Evolutionary conservation across 2,797 vertebrate species (phyloP).

Genomic region (Protonibea diacanthus): DNA sequence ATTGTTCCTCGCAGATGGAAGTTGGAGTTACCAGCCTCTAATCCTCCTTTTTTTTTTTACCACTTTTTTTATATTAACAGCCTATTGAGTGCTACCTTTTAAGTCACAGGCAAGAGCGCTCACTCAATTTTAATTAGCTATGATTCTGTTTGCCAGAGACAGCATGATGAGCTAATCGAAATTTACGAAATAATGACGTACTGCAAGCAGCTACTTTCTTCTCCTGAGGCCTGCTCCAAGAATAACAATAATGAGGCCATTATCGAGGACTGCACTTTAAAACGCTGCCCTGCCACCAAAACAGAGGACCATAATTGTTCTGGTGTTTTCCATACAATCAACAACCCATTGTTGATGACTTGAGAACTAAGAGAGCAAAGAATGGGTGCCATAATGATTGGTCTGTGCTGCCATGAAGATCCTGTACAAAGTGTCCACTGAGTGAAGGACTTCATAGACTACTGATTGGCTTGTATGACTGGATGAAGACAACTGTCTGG

Average conservation of each 20-base stretch:
- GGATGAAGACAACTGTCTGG: slow-evolving; percentile 94
- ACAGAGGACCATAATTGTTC: slow-evolving; percentile 98
- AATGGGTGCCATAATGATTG: slow-evolving; percentile 96
- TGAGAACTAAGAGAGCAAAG: slow-evolving; percentile 94
- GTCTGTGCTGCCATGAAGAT: slow-evolving; percentile 92
- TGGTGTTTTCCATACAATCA: slow-evolving; percentile 99
- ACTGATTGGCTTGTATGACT: slow-evolving; percentile 92
- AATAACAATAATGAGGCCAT: slow-evolving; percentile 99
- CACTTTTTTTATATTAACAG: slow-evolving; percentile 95
- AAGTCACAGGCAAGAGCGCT: slow-evolving; percentile 91
- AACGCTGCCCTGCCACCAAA: slow-evolving; percentile 93
- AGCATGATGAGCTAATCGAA: slow-evolving; percentile 98
- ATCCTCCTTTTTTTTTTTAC: slow-evolving; percentile 92
- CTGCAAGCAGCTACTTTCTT: slow-evolving; percentile 92
- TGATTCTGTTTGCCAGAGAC: slow-evolving; percentile 95
- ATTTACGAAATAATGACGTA: slow-evolving; percentile 98
- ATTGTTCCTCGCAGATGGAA: slow-evolving; percentile 99
- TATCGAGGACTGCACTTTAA: slow-evolving; percentile 96
- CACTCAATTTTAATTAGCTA: slow-evolving; percentile 95
- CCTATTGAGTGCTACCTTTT: slow-evolving; percentile 97
- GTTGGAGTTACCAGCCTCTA: slow-evolving; percentile 98
- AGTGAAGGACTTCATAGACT: slow-evolving; percentile 95
- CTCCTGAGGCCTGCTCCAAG: slow-evolving; percentile 92
- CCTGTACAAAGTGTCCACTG: slow-evolving; percentile 91
- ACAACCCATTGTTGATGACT: slow-evolving; percentile 98